Base-by-base conservation (phyloP, 2,797 vertebrate species). In the Taenioides sp. region DNA sequence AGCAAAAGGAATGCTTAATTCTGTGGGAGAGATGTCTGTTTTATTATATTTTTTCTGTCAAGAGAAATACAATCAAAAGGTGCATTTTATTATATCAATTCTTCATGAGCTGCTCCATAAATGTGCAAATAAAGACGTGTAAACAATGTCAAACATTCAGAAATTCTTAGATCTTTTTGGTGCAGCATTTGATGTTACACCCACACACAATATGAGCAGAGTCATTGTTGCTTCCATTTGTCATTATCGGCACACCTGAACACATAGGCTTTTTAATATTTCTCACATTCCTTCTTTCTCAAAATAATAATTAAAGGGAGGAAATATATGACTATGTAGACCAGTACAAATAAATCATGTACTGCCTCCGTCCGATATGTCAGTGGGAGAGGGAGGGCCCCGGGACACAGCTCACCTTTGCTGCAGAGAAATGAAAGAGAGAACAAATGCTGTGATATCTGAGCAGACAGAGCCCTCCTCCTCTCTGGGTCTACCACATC, bases 321-420 rank as follows among this genome's bases (percentile, higher is more conserved):
- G 40, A 67, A 50, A 54, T 31, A 76, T 80, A 67, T 58, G 73
- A 20, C 28, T 31, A 14, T 63, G 17, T 37, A 6, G 60, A 37
- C 63, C 64, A 62, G 61, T 69, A 27, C 65, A 72, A 83, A 68
- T 34, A 60, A 58, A 80, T 80, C 67, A 78, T 77, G 77, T 71
- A 65, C 77, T 16, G 76, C 80, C 73, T 76, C 2, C 67, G 80
- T 86, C 62, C 80, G 77, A 85, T 88, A 84, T 65, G 68, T 86
- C 59, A 72, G 40, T 75, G 62, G 55, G 40, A 57, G 62, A 71
- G 73, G 84, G 70, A 74, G 62, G 74, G 81, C 67, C 57, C 66
- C 27, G 65, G 71, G 77, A 86, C 67, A 83, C 80, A 75, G 76
- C 71, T 85, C 83, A 87, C 83, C 86, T 91, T 88, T 85, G 76